phyloP scores from a whole-genome alignment of 2,797 vertebrate genomes.

The Muscicapa comitata region DNA sequence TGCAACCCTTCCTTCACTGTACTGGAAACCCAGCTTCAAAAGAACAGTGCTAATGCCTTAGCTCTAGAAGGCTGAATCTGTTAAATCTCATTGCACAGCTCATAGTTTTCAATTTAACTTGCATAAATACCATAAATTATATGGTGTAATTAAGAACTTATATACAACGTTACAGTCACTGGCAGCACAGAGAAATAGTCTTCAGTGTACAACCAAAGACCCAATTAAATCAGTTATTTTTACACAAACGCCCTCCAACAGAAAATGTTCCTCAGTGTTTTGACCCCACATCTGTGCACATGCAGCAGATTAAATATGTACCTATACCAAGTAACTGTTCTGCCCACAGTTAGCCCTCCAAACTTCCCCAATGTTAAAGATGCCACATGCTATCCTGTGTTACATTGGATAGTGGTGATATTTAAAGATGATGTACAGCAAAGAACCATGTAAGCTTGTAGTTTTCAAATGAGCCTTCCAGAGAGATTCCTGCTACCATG shows the following conservation, averaged over 20 bases:
- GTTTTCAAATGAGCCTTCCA: background rate
- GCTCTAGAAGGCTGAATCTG: background rate
- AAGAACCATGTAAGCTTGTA: background rate
- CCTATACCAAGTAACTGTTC: background rate
- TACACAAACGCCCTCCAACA: background rate
- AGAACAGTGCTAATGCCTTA: background rate
- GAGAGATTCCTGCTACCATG: background rate
- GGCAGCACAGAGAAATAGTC: background rate
- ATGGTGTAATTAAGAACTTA: background rate
- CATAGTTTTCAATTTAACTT: background rate
- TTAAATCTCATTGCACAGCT: background rate
- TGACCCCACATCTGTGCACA: background rate
- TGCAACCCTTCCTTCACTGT: background rate
- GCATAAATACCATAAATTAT: background rate
- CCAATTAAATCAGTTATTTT: background rate
- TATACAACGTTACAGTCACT: background rate
- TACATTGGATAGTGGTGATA: background rate
- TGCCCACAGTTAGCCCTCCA: background rate
- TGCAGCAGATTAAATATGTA: background rate
- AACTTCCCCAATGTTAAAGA: background rate
- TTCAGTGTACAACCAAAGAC: background rate
- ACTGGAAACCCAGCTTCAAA: background rate
- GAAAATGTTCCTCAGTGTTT: background rate
- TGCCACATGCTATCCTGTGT: fast-evolving
- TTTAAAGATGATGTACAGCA: background rate